Evolutionary conservation across 2,888 invertebrate genomes (phyloP), one percentile per base, ranked within the genome.

Genomic region (Lasioglossum marginatum): DNA sequence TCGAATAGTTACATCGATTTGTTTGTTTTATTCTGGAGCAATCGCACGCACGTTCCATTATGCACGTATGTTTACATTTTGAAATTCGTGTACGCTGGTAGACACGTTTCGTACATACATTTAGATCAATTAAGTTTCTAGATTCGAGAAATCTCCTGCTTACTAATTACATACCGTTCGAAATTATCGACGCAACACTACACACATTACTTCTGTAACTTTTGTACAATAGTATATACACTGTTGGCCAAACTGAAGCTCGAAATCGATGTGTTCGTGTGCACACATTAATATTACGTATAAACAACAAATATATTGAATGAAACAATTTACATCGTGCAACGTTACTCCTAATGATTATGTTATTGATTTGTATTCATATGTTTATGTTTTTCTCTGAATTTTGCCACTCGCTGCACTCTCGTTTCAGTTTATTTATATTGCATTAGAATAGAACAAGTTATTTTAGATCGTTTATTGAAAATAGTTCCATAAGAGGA

Each of bases 41-140:
- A n/a, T 57, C 16, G 37, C 52, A 43, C 70, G 52, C 40, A 68
- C 23, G 27, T 40, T 52, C 23, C 12, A n/a, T n/a, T n/a, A n/a
- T n/a, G n/a, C n/a, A n/a, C n/a, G 12, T 57, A 12, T 57, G 12
- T 40, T 70, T 16, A 19, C 14, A 14, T 40, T 52, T 27, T 3
- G 5, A 73, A 8, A 40, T 45, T 68, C 77, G n/a, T 48, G 40
- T 52, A n/a, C 78, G 72, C 82, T 82, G 82, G 82, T 82, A 84
- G 78, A 82, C 74, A 66, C 84, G 82, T n/a, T 63, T 84, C 66
- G 71, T 57, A n/a, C 57, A 57, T 70, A 78, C 82, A 75, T 66
- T 72, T 71, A 82, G 37, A 78, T 71, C 45, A 52, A 57, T 71
- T 78, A 74, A 81, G 73, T 75, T 45, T 4, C 78, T 84, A 78